Percentiles rank a stretch among this genome's conserved stretches.
These are phyloP conservation scores for Salminus brasiliensis DNA, from an alignment of 2,113 vertebrate genomes.

Conservation along the genomic window DNA sequence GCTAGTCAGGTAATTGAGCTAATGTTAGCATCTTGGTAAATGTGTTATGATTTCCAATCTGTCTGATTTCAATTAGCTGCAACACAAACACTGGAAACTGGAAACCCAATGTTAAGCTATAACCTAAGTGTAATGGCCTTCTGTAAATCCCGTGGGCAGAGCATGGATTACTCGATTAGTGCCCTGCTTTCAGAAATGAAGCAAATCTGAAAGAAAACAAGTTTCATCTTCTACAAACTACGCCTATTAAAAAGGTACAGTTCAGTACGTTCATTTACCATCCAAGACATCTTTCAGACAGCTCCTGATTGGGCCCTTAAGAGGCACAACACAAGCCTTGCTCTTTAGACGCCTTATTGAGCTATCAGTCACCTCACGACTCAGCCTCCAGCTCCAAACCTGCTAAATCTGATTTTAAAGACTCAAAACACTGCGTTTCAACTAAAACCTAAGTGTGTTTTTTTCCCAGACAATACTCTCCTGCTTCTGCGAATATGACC, in stretches of 20 bases:
- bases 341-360: slow-evolving; percentile 12
- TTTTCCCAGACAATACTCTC: background rate
- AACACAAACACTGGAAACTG: too few relatives aligned
- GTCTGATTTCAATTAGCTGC: too few relatives aligned
- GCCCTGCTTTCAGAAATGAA: background rate
- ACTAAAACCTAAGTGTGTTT: background rate
- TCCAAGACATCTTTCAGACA: background rate
- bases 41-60: too few relatives aligned
- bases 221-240: background rate
- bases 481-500: background rate
- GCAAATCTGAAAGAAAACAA: background rate
- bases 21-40: too few relatives aligned
- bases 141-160: background rate
- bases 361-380: slow-evolving; percentile 5
- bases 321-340: background rate
- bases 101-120: too few relatives aligned
- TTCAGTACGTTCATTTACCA: background rate
- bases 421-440: slow-evolving; percentile 14
- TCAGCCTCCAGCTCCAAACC: slow-evolving; percentile 5
- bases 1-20: too few relatives aligned
- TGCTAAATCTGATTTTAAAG: slow-evolving; percentile 22
- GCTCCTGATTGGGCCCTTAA: slow-evolving; percentile 2
- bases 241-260: background rate
- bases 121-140: too few relatives aligned
- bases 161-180: background rate